Percentiles rank a stretch among this genome's conserved stretches.
Evolutionary conservation across 2,888 invertebrate genomes (phyloP).

Genomic region (Brachylomia viminalis): DNA sequence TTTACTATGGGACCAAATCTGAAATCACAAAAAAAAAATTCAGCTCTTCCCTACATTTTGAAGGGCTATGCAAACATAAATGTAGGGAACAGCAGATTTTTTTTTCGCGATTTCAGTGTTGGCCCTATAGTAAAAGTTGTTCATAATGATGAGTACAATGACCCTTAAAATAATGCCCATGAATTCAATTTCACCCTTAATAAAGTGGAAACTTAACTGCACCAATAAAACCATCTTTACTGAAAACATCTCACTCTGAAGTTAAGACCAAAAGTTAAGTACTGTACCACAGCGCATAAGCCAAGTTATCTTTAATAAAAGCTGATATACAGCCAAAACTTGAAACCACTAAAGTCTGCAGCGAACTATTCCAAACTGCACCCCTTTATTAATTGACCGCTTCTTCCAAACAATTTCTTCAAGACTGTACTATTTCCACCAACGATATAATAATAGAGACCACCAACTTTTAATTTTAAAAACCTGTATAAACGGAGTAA

Average conservation of each 20-base stretch:
- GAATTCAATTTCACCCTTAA: too few relatives aligned
- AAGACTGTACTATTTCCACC: slow-evolving; percentile 18
- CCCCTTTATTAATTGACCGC: slow-evolving; percentile 55
- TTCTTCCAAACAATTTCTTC: slow-evolving; percentile 40
- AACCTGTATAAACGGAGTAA: slow-evolving; percentile 41
- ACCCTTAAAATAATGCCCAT: too few relatives aligned
- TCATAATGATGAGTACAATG: too few relatives aligned
- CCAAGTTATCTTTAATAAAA: slow-evolving; percentile 22
- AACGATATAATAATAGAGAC: not conserved
- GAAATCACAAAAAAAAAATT: too few relatives aligned
- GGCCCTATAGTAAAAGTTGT: too few relatives aligned
- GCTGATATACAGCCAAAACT: slow-evolving; percentile 24
- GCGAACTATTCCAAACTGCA: slow-evolving; percentile 44
- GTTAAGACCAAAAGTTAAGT: slow-evolving; percentile 3
- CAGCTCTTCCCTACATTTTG: too few relatives aligned
- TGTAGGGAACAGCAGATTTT: too few relatives aligned
- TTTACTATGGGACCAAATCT: too few relatives aligned
- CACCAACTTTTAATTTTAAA: slow-evolving; percentile 51
- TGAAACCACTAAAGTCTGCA: slow-evolving; percentile 33
- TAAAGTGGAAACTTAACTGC: not conserved
- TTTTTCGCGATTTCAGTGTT: too few relatives aligned
- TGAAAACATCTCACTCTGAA: not conserved
- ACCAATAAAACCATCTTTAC: not conserved
- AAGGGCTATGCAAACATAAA: too few relatives aligned
- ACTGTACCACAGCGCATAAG: slow-evolving; percentile 1